Percentiles rank a stretch among this genome's conserved stretches.
phyloP scores from a whole-genome alignment of 2,888 invertebrate species.

The Drosophila yooni region DNA sequence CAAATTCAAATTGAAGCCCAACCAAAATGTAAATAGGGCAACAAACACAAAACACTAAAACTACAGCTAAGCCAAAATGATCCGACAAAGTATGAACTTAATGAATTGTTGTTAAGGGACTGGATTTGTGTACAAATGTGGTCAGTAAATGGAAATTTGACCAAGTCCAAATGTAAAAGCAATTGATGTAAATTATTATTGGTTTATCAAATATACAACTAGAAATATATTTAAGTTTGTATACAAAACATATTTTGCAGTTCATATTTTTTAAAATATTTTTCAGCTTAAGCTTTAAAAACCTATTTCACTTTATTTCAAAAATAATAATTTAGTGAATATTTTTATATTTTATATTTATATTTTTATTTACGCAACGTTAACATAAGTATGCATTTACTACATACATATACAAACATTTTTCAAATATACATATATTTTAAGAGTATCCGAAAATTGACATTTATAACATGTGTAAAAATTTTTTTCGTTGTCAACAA shows the following conservation, averaged over 20 bases:
- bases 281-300: background rate
- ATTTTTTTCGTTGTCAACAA: too few relatives aligned
- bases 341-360: background rate
- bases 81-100: constrained; percentile 8
- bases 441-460: too few relatives aligned
- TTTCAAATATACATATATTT: too few relatives aligned
- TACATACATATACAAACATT: too few relatives aligned
- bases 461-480: too few relatives aligned
- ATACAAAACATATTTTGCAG: too few relatives aligned
- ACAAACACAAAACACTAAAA: constrained; percentile 5
- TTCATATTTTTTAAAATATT: background rate
- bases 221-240: background rate
- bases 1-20: constrained; percentile 54
- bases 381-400: background rate
- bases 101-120: background rate
- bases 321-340: background rate
- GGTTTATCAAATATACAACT: background rate
- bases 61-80: constrained; percentile 12
- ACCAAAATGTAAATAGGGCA: constrained; percentile 13
- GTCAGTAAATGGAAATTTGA: background rate
- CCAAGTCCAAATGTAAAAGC: too few relatives aligned
- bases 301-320: background rate
- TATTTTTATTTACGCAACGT: background rate
- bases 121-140: background rate
- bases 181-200: background rate